Evolutionary conservation across 37 sponge, comb jelly and placozoan species (phyloP).

Genomic region (Halisarca cf. caerulea): DNA sequence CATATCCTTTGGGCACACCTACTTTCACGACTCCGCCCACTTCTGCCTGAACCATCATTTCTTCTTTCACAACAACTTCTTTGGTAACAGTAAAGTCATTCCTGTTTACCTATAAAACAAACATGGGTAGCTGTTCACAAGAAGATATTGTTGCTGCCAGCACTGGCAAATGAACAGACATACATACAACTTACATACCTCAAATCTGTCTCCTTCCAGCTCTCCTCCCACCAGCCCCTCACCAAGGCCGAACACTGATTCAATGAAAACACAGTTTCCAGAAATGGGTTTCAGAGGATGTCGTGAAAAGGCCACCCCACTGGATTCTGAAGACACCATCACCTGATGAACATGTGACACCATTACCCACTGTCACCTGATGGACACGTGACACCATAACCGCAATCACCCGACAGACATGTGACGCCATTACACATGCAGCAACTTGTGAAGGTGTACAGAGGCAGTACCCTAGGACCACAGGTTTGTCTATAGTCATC

Average conservation of each 20-base stretch:
- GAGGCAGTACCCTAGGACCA: no score
- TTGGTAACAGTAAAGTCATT: slow-evolving; percentile 36
- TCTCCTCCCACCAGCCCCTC: slow-evolving; percentile 89
- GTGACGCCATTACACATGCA: no score
- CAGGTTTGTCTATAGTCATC: no score
- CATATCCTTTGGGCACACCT: slow-evolving; percentile 38
- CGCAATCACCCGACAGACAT: no score
- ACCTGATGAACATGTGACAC: slow-evolving; percentile 46
- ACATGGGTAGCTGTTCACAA: background rate
- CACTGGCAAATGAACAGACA: background rate
- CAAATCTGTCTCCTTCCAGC: slow-evolving; percentile 77
- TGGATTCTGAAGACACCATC: slow-evolving; percentile 79
- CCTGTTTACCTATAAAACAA: slow-evolving; percentile 48
- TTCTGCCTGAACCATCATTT: slow-evolving; percentile 58
- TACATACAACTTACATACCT: slow-evolving; percentile 44
- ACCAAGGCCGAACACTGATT: slow-evolving; percentile 86
- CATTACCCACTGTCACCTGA: background rate
- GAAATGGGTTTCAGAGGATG: slow-evolving; percentile 85
- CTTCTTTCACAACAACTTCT: slow-evolving; percentile 57
- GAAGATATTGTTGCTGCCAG: no score
- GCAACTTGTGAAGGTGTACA: background rate
- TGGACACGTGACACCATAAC: no score
- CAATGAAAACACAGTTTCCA: slow-evolving; percentile 55
- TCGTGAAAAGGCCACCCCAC: slow-evolving; percentile 87
- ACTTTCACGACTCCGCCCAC: slow-evolving; percentile 64